phyloP scores from a whole-genome alignment of 2,797 vertebrate species.

The Pachyuromys duprasi region DNA sequence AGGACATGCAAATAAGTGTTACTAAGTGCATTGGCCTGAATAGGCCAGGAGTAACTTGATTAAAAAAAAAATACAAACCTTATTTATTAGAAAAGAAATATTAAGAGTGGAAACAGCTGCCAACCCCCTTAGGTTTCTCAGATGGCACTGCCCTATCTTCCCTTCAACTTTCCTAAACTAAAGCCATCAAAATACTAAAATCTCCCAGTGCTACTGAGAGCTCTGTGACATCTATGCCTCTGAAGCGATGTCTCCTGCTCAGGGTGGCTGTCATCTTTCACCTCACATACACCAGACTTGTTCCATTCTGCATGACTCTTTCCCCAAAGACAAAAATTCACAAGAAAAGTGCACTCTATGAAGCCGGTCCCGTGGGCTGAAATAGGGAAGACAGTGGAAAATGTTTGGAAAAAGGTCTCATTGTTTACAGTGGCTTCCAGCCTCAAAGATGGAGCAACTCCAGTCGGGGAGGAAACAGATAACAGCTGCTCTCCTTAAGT shows the following conservation, averaged over 20 bases:
- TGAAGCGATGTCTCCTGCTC: neutral
- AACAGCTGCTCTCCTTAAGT: conserved; percentile 43
- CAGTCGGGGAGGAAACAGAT: neutral
- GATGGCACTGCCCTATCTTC: neutral
- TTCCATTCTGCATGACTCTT: neutral
- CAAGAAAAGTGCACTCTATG: neutral
- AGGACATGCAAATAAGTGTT: neutral
- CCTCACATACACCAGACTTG: fast-evolving
- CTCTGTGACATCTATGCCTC: neutral
- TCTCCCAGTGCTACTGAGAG: fast-evolving
- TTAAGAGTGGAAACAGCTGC: neutral
- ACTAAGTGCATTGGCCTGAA: neutral
- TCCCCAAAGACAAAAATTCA: neutral
- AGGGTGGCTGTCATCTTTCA: fast-evolving
- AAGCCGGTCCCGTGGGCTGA: neutral
- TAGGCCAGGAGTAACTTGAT: neutral
- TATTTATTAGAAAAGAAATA: neutral
- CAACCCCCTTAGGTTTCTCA: neutral
- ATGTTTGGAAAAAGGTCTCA: conserved; percentile 3
- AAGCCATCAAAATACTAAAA: neutral
- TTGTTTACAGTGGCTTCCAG: neutral
- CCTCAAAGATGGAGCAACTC: neutral
- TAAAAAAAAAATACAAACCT: neutral
- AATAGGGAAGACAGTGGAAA: neutral
- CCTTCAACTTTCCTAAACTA: neutral